Percentiles rank a stretch among this genome's conserved stretches.
Evolutionary conservation across 2,113 vertebrate species (phyloP).

Genomic region (Tapirus terrestris): DNA sequence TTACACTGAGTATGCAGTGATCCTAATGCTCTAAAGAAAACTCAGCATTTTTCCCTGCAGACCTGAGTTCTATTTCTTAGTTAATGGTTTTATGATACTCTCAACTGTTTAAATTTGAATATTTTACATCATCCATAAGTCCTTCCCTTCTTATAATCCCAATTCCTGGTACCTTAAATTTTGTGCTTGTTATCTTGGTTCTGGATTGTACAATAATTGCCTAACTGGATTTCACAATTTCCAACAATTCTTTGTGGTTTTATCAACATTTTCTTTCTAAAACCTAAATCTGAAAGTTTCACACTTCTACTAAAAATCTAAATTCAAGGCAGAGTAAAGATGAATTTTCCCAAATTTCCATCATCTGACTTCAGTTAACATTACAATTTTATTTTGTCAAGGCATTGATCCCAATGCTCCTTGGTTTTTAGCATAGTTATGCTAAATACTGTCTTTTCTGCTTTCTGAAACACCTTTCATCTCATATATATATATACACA

Average conservation of each 20-base stretch:
- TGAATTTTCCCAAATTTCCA: not conserved
- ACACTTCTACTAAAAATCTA: not conserved
- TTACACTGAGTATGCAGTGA: not conserved
- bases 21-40: not conserved
- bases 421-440: not conserved
- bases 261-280: not conserved
- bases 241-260: not conserved
- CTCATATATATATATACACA: not conserved
- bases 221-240: not conserved
- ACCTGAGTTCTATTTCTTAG: not conserved
- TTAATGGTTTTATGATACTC: not conserved
- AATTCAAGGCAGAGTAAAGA: not conserved
- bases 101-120: not conserved
- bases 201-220: not conserved
- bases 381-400: not conserved
- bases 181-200: not conserved
- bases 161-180: not conserved
- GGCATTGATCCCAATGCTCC: not conserved
- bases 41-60: not conserved
- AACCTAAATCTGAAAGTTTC: not conserved
- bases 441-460: not conserved
- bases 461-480: not conserved
- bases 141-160: not conserved
- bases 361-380: not conserved
- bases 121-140: not conserved